These are phyloP conservation scores for Brenthis hecate DNA, from an alignment of 2,888 invertebrate species.

Conservation along the genomic window DNA sequence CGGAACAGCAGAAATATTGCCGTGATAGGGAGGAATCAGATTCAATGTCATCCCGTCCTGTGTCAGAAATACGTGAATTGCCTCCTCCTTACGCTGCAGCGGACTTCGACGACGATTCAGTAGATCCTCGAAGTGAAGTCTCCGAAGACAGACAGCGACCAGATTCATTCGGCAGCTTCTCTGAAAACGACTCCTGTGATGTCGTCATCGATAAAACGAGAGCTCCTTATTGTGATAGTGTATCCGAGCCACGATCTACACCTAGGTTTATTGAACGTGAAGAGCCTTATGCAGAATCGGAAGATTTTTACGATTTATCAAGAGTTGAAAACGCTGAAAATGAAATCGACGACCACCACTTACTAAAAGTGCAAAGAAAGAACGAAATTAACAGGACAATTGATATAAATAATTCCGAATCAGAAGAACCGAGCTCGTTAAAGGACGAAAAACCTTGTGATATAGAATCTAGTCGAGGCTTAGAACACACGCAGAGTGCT, in stretches of 20 bases:
- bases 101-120: slow-evolving; percentile 75
- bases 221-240: slow-evolving; percentile 66
- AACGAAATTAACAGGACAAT: slow-evolving; percentile 75
- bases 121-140: slow-evolving; percentile 74
- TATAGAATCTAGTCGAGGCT: slow-evolving; percentile 63
- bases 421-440: slow-evolving; percentile 48
- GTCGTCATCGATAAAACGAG: slow-evolving; percentile 63
- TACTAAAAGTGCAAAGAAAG: slow-evolving; percentile 72
- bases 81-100: slow-evolving; percentile 78
- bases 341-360: slow-evolving; percentile 69
- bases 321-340: slow-evolving; percentile 70
- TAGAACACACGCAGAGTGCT: slow-evolving; percentile 60
- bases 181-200: slow-evolving; percentile 77
- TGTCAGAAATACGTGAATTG: slow-evolving; percentile 82
- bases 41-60: slow-evolving; percentile 78
- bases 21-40: slow-evolving; percentile 83
- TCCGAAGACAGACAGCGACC: slow-evolving; percentile 75
- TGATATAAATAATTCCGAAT: slow-evolving; percentile 59
- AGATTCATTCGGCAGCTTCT: slow-evolving; percentile 76
- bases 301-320: slow-evolving; percentile 66
- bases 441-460: slow-evolving; percentile 63
- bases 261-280: slow-evolving; percentile 76
- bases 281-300: slow-evolving; percentile 74
- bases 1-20: slow-evolving; percentile 89
- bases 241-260: slow-evolving; percentile 73